phyloP scores from a whole-genome alignment of 2,888 invertebrate species.

The Athalia circularis region DNA sequence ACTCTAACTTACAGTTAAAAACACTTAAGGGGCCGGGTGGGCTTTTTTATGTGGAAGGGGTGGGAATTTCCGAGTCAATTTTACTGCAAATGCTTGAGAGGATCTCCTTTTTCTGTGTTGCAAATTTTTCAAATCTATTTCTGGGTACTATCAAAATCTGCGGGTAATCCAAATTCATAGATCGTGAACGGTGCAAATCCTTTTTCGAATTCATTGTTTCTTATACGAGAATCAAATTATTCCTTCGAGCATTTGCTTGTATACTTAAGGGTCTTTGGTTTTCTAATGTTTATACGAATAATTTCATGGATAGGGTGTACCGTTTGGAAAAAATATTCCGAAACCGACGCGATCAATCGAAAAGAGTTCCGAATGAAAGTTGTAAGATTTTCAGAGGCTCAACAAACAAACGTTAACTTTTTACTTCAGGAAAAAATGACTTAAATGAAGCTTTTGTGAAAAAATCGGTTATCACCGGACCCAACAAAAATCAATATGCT shows the following conservation, averaged over 20 bases:
- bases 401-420: no score
- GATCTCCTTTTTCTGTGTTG: neutral
- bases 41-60: neutral
- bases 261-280: neutral
- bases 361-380: no score
- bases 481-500: no score
- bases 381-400: no score
- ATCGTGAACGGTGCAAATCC: neutral
- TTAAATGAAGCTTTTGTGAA: no score
- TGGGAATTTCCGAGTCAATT: no score
- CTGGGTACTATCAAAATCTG: neutral
- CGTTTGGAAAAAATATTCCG: no score
- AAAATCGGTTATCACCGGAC: no score
- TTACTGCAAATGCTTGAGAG: neutral
- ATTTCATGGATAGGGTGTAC: no score
- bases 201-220: no score
- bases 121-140: neutral
- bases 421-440: no score
- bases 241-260: conserved; percentile 13
- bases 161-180: neutral
- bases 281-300: neutral
- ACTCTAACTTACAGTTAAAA: conserved; percentile 72
- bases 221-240: neutral
- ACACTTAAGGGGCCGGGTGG: conserved; percentile 52
- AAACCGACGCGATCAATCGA: no score